These are phyloP conservation scores for Capitella teleta DNA, from an alignment of 1,140 invertebrate genomes.

Conservation along the genomic window DNA sequence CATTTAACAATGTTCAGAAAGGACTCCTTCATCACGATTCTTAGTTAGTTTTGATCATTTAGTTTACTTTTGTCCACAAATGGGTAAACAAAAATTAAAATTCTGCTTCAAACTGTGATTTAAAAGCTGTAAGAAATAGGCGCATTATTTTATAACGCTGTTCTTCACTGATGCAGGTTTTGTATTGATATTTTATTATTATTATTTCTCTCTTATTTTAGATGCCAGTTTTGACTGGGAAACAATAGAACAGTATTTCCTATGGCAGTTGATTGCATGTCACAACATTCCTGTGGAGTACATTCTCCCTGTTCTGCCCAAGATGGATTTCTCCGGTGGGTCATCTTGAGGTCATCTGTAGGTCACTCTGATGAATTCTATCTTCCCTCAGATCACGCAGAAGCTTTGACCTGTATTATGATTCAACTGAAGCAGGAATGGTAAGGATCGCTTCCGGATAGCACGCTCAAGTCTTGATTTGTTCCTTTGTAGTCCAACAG, in stretches of 20 bases:
- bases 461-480: no score
- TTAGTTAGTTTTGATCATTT: no score
- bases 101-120: no score
- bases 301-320: slow-evolving; percentile 76
- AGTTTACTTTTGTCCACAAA: no score
- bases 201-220: slow-evolving; percentile 44
- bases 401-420: slow-evolving; percentile 81
- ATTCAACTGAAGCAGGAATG: slow-evolving; percentile 83
- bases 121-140: no score
- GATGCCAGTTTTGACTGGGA: slow-evolving; percentile 85
- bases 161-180: no score
- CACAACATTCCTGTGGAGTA: slow-evolving; percentile 84
- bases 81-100: no score
- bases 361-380: no score
- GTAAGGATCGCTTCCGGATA: no score
- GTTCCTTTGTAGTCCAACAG: slow-evolving; percentile 54
- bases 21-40: slow-evolving; percentile 42
- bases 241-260: slow-evolving; percentile 89
- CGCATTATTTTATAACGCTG: no score
- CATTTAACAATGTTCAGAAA: slow-evolving; percentile 51
- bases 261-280: slow-evolving; percentile 87
- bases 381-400: slow-evolving; percentile 67
- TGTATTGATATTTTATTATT: no score
- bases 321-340: slow-evolving; percentile 59
- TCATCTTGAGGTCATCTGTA: no score